Evolutionary conservation across 2,797 vertebrate species (phyloP).

Genomic region (Anas acuta): DNA sequence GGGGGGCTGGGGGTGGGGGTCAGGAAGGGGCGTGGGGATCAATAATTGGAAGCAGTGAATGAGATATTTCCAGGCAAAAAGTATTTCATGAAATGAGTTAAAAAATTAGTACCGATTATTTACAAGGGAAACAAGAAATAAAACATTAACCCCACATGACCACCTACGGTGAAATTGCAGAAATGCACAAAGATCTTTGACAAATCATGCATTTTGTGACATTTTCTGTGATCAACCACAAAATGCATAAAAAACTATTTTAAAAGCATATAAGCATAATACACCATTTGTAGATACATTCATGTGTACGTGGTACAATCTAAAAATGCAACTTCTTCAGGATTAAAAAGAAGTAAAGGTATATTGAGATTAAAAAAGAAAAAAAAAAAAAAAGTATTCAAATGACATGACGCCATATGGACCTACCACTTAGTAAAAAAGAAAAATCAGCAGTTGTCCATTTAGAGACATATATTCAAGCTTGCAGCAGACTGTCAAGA

Average conservation of each 20-base stretch:
- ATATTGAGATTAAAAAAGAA: not conserved
- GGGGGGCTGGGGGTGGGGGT: no score
- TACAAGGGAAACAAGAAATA: not conserved
- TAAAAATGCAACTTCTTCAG: not conserved
- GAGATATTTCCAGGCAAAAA: fast-evolving
- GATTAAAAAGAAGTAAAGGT: not conserved
- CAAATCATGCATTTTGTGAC: not conserved
- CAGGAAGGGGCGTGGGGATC: not conserved
- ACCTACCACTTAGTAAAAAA: not conserved
- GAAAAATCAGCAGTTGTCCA: not conserved
- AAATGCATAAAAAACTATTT: not conserved
- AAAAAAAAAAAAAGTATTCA: not conserved
- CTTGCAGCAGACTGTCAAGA: not conserved
- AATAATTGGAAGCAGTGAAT: not conserved
- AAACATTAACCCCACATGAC: not conserved
- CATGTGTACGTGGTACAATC: not conserved
- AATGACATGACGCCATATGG: not conserved
- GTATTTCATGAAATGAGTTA: not conserved
- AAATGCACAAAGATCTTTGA: not conserved
- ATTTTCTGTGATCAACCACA: not conserved
- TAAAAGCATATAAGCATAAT: not conserved
- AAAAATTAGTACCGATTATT: not conserved
- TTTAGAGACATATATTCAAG: not conserved
- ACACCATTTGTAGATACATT: not conserved
- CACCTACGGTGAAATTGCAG: not conserved